Evolutionary conservation across 2,113 vertebrate genomes (phyloP), one percentile per base, ranked within the genome.

Genomic region (Rhinoptilus africanus): DNA sequence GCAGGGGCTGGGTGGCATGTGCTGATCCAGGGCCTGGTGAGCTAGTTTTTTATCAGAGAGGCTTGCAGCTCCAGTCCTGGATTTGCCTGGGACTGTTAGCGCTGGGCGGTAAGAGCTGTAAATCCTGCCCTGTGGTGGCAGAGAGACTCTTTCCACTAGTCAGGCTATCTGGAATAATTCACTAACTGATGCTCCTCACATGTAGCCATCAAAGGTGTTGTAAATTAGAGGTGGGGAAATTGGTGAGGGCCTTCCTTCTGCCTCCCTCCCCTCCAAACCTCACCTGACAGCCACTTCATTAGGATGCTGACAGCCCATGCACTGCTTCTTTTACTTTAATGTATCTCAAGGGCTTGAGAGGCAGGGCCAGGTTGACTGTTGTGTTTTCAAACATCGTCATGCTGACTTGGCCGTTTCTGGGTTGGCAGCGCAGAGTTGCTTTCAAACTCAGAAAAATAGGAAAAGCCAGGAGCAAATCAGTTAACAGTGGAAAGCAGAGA

Each of bases 101-200:
- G 7, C 34, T 94, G 75, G 95, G 86, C n/a, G 10, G 26, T 88
- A 64, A 32, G 43, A 96, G 75, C 71, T 86, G 91, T 94, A 88
- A 89, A 95, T 96, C 86, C 74, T 82, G 62, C 69, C 71, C 59
- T 80, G 51, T 72, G 27, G 56, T 41, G 32, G 77, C 86, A 74
- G 66, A 95, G 88, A 93, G 43, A 92, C 28, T 95, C 63, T 35
- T 50, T 64, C 62, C 91, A 80, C 95, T 27, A 56, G 6, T 88
- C 91, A 80, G 66, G 53, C 91, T 84, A 96, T 56, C 92, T 80
- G 93, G 86, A 97, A 97, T 93, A 96, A 97, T 93, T 95, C 90
- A 90, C 83, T 84, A 93, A 79, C 60, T 95, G 93, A 96, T 77
- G 95, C 14, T 91, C 68, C 94, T 97, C 43, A 13, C 45, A 87